These are phyloP conservation scores for Cydia pomonella DNA, from an alignment of 1,140 invertebrate species.

Conservation along the genomic window DNA sequence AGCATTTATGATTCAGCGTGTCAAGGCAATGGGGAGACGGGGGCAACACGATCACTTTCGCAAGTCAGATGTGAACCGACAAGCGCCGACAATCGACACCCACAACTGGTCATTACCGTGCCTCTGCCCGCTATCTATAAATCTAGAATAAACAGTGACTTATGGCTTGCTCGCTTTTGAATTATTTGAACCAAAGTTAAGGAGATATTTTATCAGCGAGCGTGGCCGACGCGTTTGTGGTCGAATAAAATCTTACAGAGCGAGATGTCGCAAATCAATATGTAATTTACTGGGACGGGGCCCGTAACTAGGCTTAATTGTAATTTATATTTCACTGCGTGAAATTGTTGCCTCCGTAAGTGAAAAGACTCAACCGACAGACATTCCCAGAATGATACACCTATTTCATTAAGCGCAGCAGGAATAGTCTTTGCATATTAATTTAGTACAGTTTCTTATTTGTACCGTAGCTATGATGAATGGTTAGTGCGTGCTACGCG, in stretches of 20 bases:
- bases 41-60: conserved; percentile 28
- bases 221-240: conserved; percentile 4
- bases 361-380: background rate
- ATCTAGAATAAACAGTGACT: conserved; percentile 33
- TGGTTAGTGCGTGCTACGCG: conserved; percentile 2
- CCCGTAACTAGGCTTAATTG: conserved; percentile 39
- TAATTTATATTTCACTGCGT: conserved; percentile 37
- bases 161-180: conserved; percentile 32
- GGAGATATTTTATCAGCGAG: conserved; percentile 17
- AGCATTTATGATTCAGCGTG: conserved; percentile 27
- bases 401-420: background rate
- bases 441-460: conserved; percentile 21
- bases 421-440: conserved; percentile 15
- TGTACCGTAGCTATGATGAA: conserved; percentile 15
- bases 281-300: conserved; percentile 36
- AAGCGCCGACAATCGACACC: conserved; percentile 17
- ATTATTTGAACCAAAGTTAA: conserved; percentile 26
- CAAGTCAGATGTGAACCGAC: conserved; percentile 8
- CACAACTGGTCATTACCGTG: conserved; percentile 19
- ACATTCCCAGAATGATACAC: background rate
- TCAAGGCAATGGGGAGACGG: conserved; percentile 23
- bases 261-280: conserved; percentile 38
- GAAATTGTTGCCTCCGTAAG: conserved; percentile 13
- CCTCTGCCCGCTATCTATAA: conserved; percentile 26
- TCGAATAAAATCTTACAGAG: conserved; percentile 12